A percentile compares a stretch with the other conserved stretches of the same genome.
Evolutionary conservation across 2,888 invertebrate species (phyloP).

Genomic region (Athalia cordata): DNA sequence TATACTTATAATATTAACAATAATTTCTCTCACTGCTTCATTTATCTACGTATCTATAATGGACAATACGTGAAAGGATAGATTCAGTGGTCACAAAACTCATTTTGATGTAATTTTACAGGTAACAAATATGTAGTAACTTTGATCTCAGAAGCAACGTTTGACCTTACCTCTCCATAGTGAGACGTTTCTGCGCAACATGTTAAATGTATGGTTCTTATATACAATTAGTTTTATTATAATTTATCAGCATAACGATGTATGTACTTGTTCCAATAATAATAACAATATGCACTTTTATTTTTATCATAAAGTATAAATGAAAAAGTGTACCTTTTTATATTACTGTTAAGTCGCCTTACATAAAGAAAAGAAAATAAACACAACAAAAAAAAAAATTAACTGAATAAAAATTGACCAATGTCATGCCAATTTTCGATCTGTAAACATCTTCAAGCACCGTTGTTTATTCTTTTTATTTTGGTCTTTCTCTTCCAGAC

Average conservation of each 20-base stretch:
- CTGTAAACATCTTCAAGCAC: constrained; percentile 1
- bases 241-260: constrained; percentile 61
- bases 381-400: constrained; percentile 5
- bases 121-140: constrained; percentile 32
- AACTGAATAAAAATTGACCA: constrained; percentile 9
- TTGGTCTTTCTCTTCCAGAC: not conserved
- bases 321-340: constrained; percentile 65
- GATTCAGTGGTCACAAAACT: constrained; percentile 26
- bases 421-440: constrained; percentile 11
- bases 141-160: constrained; percentile 43
- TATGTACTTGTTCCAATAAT: constrained; percentile 63
- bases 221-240: constrained; percentile 58
- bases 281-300: constrained; percentile 57
- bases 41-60: constrained; percentile 15
- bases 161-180: constrained; percentile 47
- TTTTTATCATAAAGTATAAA: constrained; percentile 62
- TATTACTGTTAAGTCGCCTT: constrained; percentile 66
- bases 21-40: constrained; percentile 20
- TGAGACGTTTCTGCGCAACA: constrained; percentile 35
- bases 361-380: constrained; percentile 61
- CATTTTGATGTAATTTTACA: constrained; percentile 27
- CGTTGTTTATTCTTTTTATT: not conserved
- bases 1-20: constrained; percentile 20
- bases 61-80: constrained; percentile 15
- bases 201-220: constrained; percentile 52